A percentile compares a stretch with the other conserved stretches of the same genome.
Conservation (phyloP, 1,140 invertebrate genomes). For the Drosophila simulans region DNA sequence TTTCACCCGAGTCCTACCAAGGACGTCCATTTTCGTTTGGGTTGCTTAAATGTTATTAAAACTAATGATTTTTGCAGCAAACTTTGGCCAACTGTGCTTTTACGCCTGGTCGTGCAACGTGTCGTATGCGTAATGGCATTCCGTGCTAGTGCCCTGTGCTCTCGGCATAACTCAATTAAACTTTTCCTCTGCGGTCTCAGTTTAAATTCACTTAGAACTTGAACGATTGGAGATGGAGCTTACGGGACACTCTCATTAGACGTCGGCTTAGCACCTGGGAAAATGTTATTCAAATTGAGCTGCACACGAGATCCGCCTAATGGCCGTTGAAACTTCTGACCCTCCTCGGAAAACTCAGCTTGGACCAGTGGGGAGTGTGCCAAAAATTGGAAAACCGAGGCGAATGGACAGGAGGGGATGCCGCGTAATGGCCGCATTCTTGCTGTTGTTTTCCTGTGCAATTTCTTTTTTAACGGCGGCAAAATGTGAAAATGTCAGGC, state of each 20-base stretch:
- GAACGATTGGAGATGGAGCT: conserved; percentile 5
- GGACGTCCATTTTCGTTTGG: conserved; percentile 13
- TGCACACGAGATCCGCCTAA: conserved; percentile 52
- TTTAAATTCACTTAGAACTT: conserved; percentile 76
- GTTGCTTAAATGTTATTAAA: conserved; percentile 76
- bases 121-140: conserved; percentile 75
- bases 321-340: conserved; percentile 58
- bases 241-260: conserved; percentile 31
- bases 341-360: conserved; percentile 26
- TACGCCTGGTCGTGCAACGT: conserved; percentile 49
- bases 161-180: conserved; percentile 72
- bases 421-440: conserved; percentile 37
- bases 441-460: conserved; percentile 40
- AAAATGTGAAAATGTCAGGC: conserved; percentile 76
- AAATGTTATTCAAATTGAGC: conserved; percentile 59
- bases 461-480: conserved; percentile 71
- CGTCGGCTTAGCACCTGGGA: conserved; percentile 59
- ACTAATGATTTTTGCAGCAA: conserved; percentile 71
- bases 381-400: conserved; percentile 42
- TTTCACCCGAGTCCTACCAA: conserved; percentile 47
- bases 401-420: background rate
- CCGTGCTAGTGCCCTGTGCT: conserved; percentile 48
- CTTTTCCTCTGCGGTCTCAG: conserved; percentile 30
- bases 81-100: conserved; percentile 45
- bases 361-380: conserved; percentile 16